A percentile compares a stretch with the other conserved stretches of the same genome.
These are phyloP conservation scores for Perca flavescens DNA, from an alignment of 2,113 vertebrate species.

Conservation along the genomic window DNA sequence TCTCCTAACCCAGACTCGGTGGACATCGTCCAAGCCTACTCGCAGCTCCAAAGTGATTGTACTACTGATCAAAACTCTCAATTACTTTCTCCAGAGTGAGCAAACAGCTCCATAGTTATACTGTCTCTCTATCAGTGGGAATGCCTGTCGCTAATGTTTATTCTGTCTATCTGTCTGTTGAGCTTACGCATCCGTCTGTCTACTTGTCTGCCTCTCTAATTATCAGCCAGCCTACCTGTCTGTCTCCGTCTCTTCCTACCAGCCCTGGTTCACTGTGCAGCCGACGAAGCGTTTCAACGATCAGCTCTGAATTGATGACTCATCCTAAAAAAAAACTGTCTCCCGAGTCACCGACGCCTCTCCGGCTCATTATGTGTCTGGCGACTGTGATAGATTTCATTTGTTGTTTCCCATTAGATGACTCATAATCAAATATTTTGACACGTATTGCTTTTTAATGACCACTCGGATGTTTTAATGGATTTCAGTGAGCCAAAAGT, in stretches of 20 bases:
- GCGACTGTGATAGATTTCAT: constrained; percentile 38
- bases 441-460: constrained; percentile 60
- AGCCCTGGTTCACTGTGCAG: neutral
- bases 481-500: neutral
- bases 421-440: constrained; percentile 53
- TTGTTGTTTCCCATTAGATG: constrained; percentile 38
- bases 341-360: constrained; percentile 44
- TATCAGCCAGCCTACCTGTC: neutral
- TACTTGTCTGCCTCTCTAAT: too few relatives aligned
- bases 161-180: neutral
- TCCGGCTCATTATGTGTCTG: constrained; percentile 28
- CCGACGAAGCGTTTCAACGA: constrained; percentile 7
- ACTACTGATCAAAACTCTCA: too few relatives aligned
- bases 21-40: too few relatives aligned
- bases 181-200: neutral
- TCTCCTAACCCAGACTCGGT: too few relatives aligned
- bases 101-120: too few relatives aligned
- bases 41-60: too few relatives aligned
- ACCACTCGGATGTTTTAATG: constrained; percentile 54
- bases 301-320: constrained; percentile 34
- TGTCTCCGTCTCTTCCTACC: neutral
- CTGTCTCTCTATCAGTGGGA: too few relatives aligned
- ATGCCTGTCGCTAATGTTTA: too few relatives aligned
- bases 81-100: too few relatives aligned
- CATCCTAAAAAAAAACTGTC: neutral